Conservation (phyloP, 2,888 invertebrate genomes). For the Melinaea marsaeus region DNA sequence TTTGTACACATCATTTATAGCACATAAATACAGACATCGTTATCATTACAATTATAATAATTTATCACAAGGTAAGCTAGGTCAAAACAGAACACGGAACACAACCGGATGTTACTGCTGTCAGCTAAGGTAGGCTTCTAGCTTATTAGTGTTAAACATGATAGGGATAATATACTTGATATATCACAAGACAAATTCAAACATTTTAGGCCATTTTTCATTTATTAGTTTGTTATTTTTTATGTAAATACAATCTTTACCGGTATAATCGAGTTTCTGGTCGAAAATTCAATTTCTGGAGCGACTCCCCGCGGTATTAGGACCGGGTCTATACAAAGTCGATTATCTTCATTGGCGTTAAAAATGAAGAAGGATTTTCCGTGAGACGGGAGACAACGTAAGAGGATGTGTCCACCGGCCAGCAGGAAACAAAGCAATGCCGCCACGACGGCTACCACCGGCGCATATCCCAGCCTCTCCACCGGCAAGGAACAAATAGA, state of each 20-base stretch:
- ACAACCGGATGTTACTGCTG: too few species aligned
- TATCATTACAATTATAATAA: too few species aligned
- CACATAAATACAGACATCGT: too few species aligned
- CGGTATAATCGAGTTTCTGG: slow-evolving; percentile 51
- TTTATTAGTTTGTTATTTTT: too few species aligned
- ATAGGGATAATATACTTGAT: too few species aligned
- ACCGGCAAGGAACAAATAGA: slow-evolving; percentile 47
- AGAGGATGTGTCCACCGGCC: slow-evolving; percentile 50
- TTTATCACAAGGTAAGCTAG: too few species aligned
- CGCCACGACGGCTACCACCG: slow-evolving; percentile 49
- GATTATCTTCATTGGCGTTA: slow-evolving; percentile 67
- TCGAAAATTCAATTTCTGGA: slow-evolving; percentile 35
- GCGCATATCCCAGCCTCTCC: slow-evolving; percentile 46
- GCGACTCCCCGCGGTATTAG: slow-evolving; percentile 33
- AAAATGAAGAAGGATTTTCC: slow-evolving; percentile 67
- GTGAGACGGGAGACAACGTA: slow-evolving; percentile 53
- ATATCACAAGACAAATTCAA: too few species aligned
- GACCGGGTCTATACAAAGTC: slow-evolving; percentile 52
- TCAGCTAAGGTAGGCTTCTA: too few species aligned
- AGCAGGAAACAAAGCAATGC: slow-evolving; percentile 47
- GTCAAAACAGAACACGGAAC: too few species aligned
- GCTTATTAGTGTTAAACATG: too few species aligned
- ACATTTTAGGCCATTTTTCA: too few species aligned
- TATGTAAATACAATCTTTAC: slow-evolving; percentile 34
- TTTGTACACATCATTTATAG: too few species aligned